A percentile compares a stretch with the other conserved stretches of the same genome.
Conservation (phyloP, 2,888 invertebrate genomes). For the Eutolmus rufibarbis region DNA sequence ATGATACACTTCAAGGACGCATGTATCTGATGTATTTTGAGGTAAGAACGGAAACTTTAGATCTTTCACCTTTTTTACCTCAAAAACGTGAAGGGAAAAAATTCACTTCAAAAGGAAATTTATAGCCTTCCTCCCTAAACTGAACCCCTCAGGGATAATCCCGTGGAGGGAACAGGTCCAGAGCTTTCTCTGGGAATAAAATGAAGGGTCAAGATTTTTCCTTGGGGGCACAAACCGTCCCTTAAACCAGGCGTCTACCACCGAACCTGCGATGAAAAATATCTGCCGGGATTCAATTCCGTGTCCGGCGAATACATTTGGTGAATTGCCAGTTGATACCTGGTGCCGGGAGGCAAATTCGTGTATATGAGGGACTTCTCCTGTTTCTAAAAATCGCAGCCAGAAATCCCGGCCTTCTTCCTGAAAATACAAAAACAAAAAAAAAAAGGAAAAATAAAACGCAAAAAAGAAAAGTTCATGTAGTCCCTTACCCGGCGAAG, state of each 20-base stretch:
- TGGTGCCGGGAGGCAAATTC: background rate
- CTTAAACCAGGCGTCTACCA: background rate
- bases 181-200: background rate
- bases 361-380: background rate
- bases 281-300: constrained; percentile 23
- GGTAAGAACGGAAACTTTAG: background rate
- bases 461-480: background rate
- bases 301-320: background rate
- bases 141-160: constrained; percentile 2
- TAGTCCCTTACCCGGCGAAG: background rate
- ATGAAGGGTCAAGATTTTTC: constrained; percentile 19
- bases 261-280: constrained; percentile 4
- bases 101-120: background rate
- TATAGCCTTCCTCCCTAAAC: background rate
- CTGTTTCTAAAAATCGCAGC: background rate
- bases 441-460: background rate
- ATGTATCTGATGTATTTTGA: background rate
- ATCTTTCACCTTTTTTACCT: background rate
- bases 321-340: background rate
- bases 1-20: background rate
- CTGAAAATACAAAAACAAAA: background rate
- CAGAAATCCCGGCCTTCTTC: background rate
- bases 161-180: background rate
- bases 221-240: background rate
- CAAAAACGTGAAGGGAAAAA: background rate